Evolutionary conservation across 1,140 invertebrate species (phyloP), one percentile per base, ranked within the genome.

Genomic region (Steinernema khuongi): DNA sequence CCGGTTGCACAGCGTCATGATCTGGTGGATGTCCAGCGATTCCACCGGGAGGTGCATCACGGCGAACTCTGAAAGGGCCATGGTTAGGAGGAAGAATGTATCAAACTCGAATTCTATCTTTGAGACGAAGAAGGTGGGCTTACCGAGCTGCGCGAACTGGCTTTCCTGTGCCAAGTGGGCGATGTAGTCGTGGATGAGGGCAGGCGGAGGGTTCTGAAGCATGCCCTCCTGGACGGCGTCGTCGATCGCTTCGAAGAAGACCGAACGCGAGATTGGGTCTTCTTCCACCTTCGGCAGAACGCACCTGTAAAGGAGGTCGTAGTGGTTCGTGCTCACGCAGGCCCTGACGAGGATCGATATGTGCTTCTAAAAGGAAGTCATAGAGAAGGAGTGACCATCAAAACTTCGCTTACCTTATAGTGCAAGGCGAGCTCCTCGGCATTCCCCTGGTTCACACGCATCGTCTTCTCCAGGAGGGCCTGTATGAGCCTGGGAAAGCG

Each of bases 21-120:
- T 87, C 87, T 88, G 81, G 4, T 96, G 92, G 60, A 96, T 90
- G 87, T 96, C 94, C 30, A 96, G 86, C 78, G 91, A 93, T 71
- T 90, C 89, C 67, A 96, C 90, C 73, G 93, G 90, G 31, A 96
- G 86, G 80, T 92, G 90, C 4, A 94, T 89, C 36, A 94, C 89
- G 74, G 93, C 90, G 1, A 90, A 89, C 84, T 96, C 92, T 60
- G 19, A 60, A 60, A 60, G 50, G 4, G 19, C 14, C 14, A 14
- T 60, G 7, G 26, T 26, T 7, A n/a, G n/a, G n/a, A n/a, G n/a
- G n/a, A n/a, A n/a, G n/a, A n/a, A n/a, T n/a, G n/a, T n/a, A n/a
- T n/a, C n/a, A n/a, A n/a, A n/a, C n/a, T n/a, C n/a, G n/a, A n/a
- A n/a, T n/a, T n/a, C n/a, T n/a, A n/a, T 60, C 50, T 60, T 11